These are phyloP conservation scores for Synergus gifuensis DNA, from an alignment of 2,888 invertebrate species.

Conservation along the genomic window DNA sequence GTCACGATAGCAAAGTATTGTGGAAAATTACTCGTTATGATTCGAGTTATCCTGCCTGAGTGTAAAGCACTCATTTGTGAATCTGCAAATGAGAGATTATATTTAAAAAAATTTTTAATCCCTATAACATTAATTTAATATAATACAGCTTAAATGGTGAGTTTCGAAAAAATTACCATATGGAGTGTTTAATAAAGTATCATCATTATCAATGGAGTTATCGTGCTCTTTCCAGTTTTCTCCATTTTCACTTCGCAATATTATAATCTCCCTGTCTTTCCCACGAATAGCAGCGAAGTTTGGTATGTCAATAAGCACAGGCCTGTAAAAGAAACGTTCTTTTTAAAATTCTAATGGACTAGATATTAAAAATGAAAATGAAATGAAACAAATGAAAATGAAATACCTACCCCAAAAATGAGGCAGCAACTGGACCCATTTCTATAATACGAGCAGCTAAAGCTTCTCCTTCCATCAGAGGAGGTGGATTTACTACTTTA, in stretches of 20 bases:
- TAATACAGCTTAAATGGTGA: not conserved
- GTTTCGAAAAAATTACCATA: constrained; percentile 81
- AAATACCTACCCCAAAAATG: constrained; percentile 92
- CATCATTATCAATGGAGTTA: constrained; percentile 81
- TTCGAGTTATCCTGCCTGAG: constrained; percentile 91
- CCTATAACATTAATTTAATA: not conserved
- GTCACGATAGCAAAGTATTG: constrained; percentile 98
- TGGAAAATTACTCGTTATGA: constrained; percentile 97
- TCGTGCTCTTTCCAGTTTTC: constrained; percentile 99
- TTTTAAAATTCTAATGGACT: not conserved
- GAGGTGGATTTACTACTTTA: constrained; percentile 92
- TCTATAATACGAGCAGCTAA: constrained; percentile 96
- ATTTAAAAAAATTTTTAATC: not conserved
- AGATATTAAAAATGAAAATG: not conserved
- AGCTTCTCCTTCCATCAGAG: constrained; percentile 98
- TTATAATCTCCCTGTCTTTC: constrained; percentile 96
- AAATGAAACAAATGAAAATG: constrained; percentile 15
- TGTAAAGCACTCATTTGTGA: constrained; percentile 73
- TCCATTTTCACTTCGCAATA: constrained; percentile 97
- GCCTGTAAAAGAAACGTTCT: constrained; percentile 80
- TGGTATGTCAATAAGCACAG: constrained; percentile 96
- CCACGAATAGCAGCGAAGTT: constrained; percentile 97
- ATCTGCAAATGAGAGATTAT: constrained; percentile 59
- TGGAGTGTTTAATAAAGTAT: constrained; percentile 82
- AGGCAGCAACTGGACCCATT: constrained; percentile 96